These are phyloP conservation scores for Anniella stebbinsi DNA, from an alignment of 2,797 vertebrate genomes.

Conservation along the genomic window DNA sequence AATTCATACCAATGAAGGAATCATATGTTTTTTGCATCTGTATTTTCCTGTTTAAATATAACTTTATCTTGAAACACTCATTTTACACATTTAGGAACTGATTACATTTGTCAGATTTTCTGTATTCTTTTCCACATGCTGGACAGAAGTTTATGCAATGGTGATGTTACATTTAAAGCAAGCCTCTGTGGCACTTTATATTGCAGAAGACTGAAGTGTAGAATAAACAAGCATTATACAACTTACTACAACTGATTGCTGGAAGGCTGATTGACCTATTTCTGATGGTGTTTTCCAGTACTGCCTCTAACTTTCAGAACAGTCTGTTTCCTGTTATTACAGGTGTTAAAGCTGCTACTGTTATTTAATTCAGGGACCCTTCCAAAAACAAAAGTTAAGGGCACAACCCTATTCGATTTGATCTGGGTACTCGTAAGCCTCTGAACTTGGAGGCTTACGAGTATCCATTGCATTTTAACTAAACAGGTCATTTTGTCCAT, in stretches of 20 bases:
- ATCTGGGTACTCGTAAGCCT: no score
- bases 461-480: no score
- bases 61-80: neutral
- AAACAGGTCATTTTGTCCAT: no score
- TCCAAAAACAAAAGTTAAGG: no score
- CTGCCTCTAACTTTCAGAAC: neutral
- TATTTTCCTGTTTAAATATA: neutral
- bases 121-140: no score
- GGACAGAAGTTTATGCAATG: no score
- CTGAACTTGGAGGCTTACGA: no score
- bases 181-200: no score
- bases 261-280: neutral
- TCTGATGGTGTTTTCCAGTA: neutral
- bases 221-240: neutral
- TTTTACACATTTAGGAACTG: neutral
- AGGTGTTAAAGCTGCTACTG: no score
- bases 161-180: no score
- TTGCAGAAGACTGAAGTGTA: neutral
- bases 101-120: neutral
- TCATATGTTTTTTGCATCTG: neutral
- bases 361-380: no score
- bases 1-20: neutral
- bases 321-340: neutral
- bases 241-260: neutral
- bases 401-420: no score